Base-by-base conservation (phyloP, 1,140 invertebrate genomes). In the Drusus annulatus region DNA sequence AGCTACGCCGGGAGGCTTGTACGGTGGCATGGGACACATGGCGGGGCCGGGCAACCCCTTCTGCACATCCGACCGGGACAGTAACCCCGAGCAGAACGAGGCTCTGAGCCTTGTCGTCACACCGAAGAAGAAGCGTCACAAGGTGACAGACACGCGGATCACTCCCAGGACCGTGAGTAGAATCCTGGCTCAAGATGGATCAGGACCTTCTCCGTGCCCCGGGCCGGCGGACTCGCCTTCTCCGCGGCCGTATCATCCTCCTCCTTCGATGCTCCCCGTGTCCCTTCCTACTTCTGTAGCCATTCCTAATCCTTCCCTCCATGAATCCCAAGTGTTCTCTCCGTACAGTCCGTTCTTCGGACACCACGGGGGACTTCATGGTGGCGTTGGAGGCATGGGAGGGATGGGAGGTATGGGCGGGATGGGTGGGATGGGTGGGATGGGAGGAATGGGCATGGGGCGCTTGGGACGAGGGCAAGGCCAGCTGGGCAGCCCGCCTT, bases 131-230 rank as follows among this genome's bases (percentile, higher is more conserved):
- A 98, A 98, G 90, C 92, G 97, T 19, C 97, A 98, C 87, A 99
- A 99, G 93, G 95, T 99, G 76, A 99, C 97, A 16, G 97, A 99
- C 87, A 98, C 97, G 54, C 92, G 98, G 80, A 96, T 99, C 77
- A 98, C 97, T 10, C 97, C 97, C 4, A 91, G 96, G 77, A 97
- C 96, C 51, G 95, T 97, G 10, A 96, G 94, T 85, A 92, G 96
- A 80, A 95, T 97, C 78, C 87, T 97, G 78, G 95, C 95, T 75
- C 94, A 94, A 86, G 95, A 96, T 83, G 94, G 94, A 25, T 92
- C 93, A 83, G 93, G 92, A 36, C 92, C 93, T 81, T 92, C 93
- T 21, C 92, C 92, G 8, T 85, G 85, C 58, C 86, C 87, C 82
- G 91, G 91, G 78, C 84, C 84, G 16, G 87, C 90, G 56, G 91